Evolutionary conservation across 2,888 invertebrate genomes (phyloP).

Genomic region (Microplitis deprimator): DNA sequence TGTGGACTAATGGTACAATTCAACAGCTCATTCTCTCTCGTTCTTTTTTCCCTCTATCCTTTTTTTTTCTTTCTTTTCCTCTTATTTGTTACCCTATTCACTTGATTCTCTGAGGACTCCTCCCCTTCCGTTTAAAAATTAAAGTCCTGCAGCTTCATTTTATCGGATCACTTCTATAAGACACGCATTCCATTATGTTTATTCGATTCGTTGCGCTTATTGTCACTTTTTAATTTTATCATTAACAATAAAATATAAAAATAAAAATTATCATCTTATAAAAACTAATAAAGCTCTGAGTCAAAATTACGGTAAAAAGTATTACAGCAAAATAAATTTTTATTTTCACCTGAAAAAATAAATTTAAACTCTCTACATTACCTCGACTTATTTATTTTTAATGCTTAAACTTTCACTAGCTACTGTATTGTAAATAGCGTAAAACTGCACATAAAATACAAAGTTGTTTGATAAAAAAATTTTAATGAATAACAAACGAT

Average conservation of each 20-base stretch:
- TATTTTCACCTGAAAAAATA: no score
- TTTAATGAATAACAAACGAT: neutral
- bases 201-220: neutral
- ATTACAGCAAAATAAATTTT: neutral
- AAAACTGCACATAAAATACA: neutral
- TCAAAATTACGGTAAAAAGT: neutral
- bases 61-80: slow-evolving; percentile 14
- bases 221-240: neutral
- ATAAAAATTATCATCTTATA: neutral
- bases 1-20: slow-evolving; percentile 25
- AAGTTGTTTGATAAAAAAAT: neutral
- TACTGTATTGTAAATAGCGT: neutral
- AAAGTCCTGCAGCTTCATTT: neutral
- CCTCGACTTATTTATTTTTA: neutral
- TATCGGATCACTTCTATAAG: slow-evolving; percentile 5
- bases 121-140: slow-evolving; percentile 42
- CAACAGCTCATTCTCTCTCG: slow-evolving; percentile 39
- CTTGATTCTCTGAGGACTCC: slow-evolving; percentile 33
- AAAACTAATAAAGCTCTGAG: neutral
- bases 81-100: slow-evolving; percentile 28
- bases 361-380: neutral
- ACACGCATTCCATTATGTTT: neutral
- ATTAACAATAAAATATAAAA: neutral
- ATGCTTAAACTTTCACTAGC: neutral
- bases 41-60: slow-evolving; percentile 17